phyloP scores from a whole-genome alignment of 1,140 invertebrate species.

The Drosophila kepulauana region DNA sequence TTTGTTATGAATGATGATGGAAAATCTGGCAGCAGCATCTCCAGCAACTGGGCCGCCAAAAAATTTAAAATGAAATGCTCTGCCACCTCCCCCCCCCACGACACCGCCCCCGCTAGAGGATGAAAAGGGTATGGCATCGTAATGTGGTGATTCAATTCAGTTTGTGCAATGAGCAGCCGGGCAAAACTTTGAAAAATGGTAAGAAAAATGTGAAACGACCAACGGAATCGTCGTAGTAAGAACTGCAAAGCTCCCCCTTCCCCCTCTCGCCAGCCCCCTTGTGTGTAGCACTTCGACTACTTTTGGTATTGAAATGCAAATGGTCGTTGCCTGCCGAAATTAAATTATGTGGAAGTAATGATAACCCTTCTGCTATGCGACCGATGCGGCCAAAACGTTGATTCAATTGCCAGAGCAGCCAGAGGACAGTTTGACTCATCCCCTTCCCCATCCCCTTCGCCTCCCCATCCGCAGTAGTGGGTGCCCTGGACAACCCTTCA shows the following conservation, averaged over 20 bases:
- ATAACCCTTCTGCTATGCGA: slow-evolving; percentile 76
- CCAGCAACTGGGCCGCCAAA: slow-evolving; percentile 55
- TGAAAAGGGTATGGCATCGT: slow-evolving; percentile 45
- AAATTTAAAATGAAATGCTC: slow-evolving; percentile 50
- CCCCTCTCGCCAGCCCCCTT: background rate
- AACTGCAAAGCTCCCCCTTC: background rate
- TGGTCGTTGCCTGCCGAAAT: slow-evolving; percentile 79
- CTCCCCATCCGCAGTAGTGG: background rate
- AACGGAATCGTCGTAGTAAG: slow-evolving; percentile 8
- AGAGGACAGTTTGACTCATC: slow-evolving; percentile 15
- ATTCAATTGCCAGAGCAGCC: slow-evolving; percentile 46
- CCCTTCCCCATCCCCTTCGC: background rate
- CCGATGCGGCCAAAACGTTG: slow-evolving; percentile 42
- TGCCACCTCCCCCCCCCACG: background rate
- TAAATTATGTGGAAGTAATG: slow-evolving; percentile 85
- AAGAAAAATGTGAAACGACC: slow-evolving; percentile 52
- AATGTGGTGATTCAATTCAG: slow-evolving; percentile 77
- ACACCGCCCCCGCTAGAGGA: background rate
- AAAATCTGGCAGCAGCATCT: slow-evolving; percentile 78
- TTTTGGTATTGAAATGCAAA: slow-evolving; percentile 83
- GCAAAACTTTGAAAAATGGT: slow-evolving; percentile 77
- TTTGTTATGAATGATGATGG: slow-evolving; percentile 82
- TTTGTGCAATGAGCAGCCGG: slow-evolving; percentile 77
- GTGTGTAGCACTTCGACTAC: background rate
- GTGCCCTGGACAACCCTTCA: slow-evolving; percentile 36